Base-by-base conservation (phyloP, 1,140 invertebrate species). In the Saxidomus purpurata region DNA sequence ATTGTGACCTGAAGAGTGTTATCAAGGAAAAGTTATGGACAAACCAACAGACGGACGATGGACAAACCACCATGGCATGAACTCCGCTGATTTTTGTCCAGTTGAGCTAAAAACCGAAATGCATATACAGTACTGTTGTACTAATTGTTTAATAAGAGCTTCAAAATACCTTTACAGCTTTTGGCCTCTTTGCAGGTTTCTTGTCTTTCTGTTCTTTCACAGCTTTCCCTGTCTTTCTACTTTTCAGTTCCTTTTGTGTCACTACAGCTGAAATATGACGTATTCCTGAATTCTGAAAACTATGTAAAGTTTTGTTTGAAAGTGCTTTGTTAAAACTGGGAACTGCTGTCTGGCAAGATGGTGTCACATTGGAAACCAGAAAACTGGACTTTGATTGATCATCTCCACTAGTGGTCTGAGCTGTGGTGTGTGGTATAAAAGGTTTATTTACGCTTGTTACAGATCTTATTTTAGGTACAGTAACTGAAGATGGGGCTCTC, bases 151-250 rank as follows among this genome's bases (percentile, higher is more conserved):
- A n/a, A n/a, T n/a, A n/a, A n/a, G n/a, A n/a, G n/a, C n/a, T n/a
- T n/a, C n/a, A 2, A 47, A 31, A 17, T 81, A 82, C 80, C 80
- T 82, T 82, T 40, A 13, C 59, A 36, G 38, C 59, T 61, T 43
- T 82, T 67, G 38, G 25, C 63, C 38, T 82, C 36, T 82, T 63
- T 17, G 55, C 15, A n/a, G 59, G 1, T 63, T 40, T 61, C 63
- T 82, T 82, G 6, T 81, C 47, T 3, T 59, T 59, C n/a, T 59
- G 34, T 61, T 40, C 19, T 61, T 59, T 59, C n/a, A 19, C 19
- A 15, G 1, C 25, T 22, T 49, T 47, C 43, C 49, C 31, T n/a
- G 28, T 55, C 25, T 47, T 79, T 3, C 13, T 28, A 59, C 25
- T 61, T 2, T 47, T 77, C 38, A 13, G 38, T 40, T 17, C n/a